These are phyloP conservation scores for Echinometra lucunter DNA, from an alignment of 53 echinoderm and acorn worm genomes.

Conservation along the genomic window DNA sequence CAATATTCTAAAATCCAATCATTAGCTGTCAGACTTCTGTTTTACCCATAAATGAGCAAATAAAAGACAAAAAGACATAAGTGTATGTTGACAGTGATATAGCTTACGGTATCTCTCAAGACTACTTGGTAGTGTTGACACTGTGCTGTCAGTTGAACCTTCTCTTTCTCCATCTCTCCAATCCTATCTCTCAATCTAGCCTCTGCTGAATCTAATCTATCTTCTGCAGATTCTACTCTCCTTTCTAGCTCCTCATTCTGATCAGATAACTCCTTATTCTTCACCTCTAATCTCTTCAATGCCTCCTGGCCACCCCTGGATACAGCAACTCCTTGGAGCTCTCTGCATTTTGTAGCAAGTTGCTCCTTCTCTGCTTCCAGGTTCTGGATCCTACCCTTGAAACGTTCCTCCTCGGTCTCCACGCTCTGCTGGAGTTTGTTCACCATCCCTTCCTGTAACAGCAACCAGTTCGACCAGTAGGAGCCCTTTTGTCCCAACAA, in stretches of 20 bases:
- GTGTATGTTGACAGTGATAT: background rate
- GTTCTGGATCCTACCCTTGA: conserved; percentile 45
- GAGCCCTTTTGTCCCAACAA: conserved; percentile 46
- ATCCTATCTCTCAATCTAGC: conserved; percentile 45
- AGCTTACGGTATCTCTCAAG: conserved; percentile 93
- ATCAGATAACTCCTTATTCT: conserved; percentile 12
- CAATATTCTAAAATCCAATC: background rate
- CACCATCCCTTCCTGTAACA: conserved; percentile 91
- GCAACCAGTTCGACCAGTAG: conserved; percentile 71
- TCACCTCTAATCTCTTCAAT: conserved; percentile 14
- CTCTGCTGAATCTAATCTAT: background rate
- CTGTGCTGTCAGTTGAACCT: conserved; percentile 81
- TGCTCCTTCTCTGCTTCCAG: conserved; percentile 65
- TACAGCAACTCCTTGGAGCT: conserved; percentile 56
- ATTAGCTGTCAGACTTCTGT: background rate
- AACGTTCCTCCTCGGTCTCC: conserved; percentile 89
- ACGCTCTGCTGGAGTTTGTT: conserved; percentile 97
- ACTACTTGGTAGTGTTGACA: conserved; percentile 96
- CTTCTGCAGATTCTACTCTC: background rate
- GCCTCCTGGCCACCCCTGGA: background rate
- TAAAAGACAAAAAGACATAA: background rate
- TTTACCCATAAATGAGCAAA: background rate
- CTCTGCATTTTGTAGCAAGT: background rate
- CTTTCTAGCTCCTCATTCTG: background rate
- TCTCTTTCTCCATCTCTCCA: conserved; percentile 81